Conservation (phyloP, 2,797 vertebrate species). For the Limnodromus scolopaceus region DNA sequence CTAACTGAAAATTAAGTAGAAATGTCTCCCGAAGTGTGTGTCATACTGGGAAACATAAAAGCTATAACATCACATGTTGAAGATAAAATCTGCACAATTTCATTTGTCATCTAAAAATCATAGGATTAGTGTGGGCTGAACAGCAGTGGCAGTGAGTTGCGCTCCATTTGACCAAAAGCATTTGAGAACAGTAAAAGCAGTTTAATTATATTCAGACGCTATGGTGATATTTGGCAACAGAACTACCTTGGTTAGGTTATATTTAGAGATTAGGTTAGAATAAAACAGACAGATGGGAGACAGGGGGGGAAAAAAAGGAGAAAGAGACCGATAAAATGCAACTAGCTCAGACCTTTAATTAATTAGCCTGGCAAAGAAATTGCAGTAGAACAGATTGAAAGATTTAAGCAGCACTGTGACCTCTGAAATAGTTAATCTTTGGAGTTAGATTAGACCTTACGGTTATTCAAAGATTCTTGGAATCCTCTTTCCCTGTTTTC, state of each 20-base stretch:
- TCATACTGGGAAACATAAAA: background rate
- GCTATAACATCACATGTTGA: background rate
- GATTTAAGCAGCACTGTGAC: background rate
- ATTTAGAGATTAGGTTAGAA: background rate
- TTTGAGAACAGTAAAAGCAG: background rate
- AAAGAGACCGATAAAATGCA: background rate
- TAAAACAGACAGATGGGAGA: constrained; percentile 15
- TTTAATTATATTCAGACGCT: constrained; percentile 18
- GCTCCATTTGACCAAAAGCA: background rate
- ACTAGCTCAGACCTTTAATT: constrained; percentile 3
- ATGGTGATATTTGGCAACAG: background rate
- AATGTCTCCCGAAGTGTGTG: background rate
- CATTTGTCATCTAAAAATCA: background rate
- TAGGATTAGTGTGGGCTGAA: background rate
- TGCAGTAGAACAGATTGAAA: background rate
- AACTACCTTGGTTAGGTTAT: background rate
- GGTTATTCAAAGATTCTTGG: background rate
- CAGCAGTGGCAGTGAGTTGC: background rate
- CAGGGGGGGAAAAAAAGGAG: fast-evolving
- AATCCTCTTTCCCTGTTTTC: constrained; percentile 1
- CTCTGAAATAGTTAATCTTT: constrained; percentile 25
- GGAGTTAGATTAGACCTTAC: background rate
- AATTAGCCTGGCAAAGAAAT: constrained; percentile 25
- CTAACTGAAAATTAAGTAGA: background rate
- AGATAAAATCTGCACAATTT: background rate